Evolutionary conservation across 1,140 invertebrate genomes (phyloP), one percentile per base, ranked within the genome.

Genomic region (Sitodiplosis mosellana): DNA sequence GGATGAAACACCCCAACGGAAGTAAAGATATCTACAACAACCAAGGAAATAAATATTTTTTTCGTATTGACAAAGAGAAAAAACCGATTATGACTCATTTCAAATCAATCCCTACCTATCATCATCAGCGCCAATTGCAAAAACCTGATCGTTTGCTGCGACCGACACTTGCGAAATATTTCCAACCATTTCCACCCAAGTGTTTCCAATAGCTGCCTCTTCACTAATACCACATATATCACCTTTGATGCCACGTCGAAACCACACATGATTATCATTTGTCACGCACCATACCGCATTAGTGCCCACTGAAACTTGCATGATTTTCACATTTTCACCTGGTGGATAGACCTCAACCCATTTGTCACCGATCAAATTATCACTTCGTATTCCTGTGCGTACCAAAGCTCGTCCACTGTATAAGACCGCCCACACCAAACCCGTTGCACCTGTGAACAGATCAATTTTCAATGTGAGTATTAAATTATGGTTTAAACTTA

Each of bases 281-380:
- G 81, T 83, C 7, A 91, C 66, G 51, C 81, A 86, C 90, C 90
- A 94, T 7, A 91, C 82, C 3, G 79, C 71, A 69, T 85, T 78
- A n/a, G 71, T 74, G 4, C 90, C 89, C 17, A 91, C 83, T 48
- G 84, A 81, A 5, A 93, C 67, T 63, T 87, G 81, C 34, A 72
- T 62, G 11, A 93, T 69, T 61, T 75, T 76, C 42, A 75, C 71
- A 61, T 73, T 73, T 58, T 71, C 68, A 41, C 76, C 70, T 0
- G 85, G 85, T 34, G 83, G 74, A 50, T 80, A 77, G 1, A 92
- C 78, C 70, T 83, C 77, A 37, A 79, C 58, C 89, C 90, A 94
- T 44, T 72, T 66, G 48, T 84, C 81, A 20, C 83, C 86, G 55
- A 73, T 77, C 34, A 76, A 70, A 62, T 75, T 77, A 56, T 86